Evolutionary conservation across 2,113 vertebrate genomes (phyloP).

Genomic region (Trochalopteron elliotii): DNA sequence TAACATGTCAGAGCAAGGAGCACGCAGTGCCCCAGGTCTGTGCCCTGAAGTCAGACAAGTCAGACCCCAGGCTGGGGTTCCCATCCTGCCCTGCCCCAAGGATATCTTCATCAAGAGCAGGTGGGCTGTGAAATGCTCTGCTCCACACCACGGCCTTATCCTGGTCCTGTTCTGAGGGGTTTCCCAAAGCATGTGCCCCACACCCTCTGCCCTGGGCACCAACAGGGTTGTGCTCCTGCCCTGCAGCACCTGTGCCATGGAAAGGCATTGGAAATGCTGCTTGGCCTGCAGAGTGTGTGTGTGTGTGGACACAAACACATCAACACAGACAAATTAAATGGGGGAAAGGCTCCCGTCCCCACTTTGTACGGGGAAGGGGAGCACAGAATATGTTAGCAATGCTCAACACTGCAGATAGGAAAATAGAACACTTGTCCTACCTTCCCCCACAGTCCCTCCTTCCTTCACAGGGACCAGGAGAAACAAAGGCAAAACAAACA

Average conservation of each 20-base stretch:
- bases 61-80: not conserved
- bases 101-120: not conserved
- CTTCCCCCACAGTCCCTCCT: not conserved
- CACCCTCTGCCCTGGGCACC: not conserved
- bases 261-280: not conserved
- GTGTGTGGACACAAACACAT: not conserved
- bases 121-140: not conserved
- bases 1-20: rapidly evolving
- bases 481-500: not conserved
- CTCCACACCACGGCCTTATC: not conserved
- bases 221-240: not conserved
- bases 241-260: not conserved
- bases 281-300: not conserved
- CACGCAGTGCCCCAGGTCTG: rapidly evolving
- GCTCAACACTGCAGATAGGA: not conserved
- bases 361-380: not conserved
- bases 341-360: not conserved
- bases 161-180: not conserved
- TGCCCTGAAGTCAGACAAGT: rapidly evolving
- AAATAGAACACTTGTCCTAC: not conserved
- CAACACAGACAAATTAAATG: not conserved
- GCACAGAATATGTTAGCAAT: not conserved
- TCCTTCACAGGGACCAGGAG: not conserved
- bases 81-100: not conserved
- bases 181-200: too few species aligned